These are phyloP conservation scores for Platysternon megacephalum DNA, from an alignment of 2,113 vertebrate genomes.

Conservation along the genomic window DNA sequence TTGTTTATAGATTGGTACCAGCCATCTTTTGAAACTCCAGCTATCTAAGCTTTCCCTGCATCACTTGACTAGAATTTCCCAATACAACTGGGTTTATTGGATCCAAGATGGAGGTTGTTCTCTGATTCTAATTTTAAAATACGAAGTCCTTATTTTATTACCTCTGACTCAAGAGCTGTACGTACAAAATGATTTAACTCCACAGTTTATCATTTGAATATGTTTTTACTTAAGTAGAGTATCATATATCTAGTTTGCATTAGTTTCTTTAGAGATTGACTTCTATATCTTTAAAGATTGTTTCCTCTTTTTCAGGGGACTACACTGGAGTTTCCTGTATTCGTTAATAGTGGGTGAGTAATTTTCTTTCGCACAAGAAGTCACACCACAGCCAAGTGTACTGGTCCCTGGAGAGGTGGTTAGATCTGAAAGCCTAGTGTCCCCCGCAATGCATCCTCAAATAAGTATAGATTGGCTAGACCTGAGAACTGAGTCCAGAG, in stretches of 20 bases:
- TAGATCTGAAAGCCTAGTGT: too few relatives aligned
- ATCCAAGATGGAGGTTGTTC: neutral
- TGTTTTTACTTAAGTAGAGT: neutral
- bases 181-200: neutral
- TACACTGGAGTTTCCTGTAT: neutral
- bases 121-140: neutral
- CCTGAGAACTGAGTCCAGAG: too few relatives aligned
- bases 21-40: too few relatives aligned
- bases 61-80: neutral
- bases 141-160: neutral
- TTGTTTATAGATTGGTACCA: too few relatives aligned
- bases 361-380: neutral
- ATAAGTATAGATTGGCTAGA: too few relatives aligned
- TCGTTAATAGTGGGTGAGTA: neutral
- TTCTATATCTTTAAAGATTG: neutral
- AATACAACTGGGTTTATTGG: neutral
- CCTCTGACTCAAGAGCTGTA: neutral
- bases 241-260: too few relatives aligned
- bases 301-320: neutral
- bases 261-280: neutral
- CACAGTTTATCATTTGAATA: neutral
- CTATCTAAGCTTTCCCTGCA: too few relatives aligned
- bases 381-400: neutral
- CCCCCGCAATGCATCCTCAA: too few relatives aligned
- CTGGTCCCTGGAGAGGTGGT: too few relatives aligned